Conservation (phyloP, 2,888 invertebrate species). For the Harpalus rufipes region DNA sequence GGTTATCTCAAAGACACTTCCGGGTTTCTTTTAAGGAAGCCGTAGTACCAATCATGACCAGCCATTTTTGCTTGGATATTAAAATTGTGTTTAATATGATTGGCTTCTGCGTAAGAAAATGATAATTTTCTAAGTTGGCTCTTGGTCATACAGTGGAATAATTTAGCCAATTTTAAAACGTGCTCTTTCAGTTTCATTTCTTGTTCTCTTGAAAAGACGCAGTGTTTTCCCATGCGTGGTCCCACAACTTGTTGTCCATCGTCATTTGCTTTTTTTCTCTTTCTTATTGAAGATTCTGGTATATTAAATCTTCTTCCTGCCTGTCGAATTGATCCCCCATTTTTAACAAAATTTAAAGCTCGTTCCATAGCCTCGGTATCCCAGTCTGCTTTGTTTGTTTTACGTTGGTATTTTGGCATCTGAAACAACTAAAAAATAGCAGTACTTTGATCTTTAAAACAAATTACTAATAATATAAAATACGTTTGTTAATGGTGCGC, state of each 20-base stretch:
- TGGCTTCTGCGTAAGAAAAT: conserved; percentile 17
- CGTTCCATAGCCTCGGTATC: conserved; percentile 24
- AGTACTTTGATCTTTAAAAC: too few species aligned
- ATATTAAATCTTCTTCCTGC: conserved; percentile 60
- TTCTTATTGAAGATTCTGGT: conserved; percentile 61
- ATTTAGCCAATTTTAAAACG: background rate
- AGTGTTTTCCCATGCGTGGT: background rate
- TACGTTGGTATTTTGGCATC: too few species aligned
- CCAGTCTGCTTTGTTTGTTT: too few species aligned
- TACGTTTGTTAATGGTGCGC: too few species aligned
- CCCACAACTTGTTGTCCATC: background rate
- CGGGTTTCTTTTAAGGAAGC: conserved; percentile 58
- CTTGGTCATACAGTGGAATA: background rate
- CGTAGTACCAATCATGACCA: conserved; percentile 48
- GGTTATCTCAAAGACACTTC: conserved; percentile 57
- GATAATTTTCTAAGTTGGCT: background rate
- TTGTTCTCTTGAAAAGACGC: background rate
- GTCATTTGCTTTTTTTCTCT: conserved; percentile 1
- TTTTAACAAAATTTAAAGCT: conserved; percentile 42
- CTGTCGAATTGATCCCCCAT: conserved; percentile 53
- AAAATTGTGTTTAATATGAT: background rate
- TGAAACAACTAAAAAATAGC: too few species aligned
- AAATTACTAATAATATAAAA: too few species aligned
- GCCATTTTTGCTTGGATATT: conserved; percentile 8
- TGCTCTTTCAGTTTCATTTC: background rate